Base-by-base conservation (phyloP, 2,113 vertebrate species). In the Campylorhamphus procurvoides region DNA sequence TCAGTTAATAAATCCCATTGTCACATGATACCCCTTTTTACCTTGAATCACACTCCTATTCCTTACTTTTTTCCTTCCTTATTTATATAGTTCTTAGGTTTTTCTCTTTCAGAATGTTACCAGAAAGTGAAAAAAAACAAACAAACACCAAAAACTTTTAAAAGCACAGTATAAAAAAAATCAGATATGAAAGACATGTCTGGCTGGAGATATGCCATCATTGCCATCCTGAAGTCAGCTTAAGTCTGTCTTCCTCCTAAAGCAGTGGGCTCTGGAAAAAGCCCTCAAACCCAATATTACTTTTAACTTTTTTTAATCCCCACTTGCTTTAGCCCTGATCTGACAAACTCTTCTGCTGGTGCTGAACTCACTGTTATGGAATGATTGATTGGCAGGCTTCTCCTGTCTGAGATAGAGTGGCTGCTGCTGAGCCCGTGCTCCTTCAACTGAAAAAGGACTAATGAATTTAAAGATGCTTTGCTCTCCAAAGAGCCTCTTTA, bases 291-390 rank as follows among this genome's bases (percentile, higher is more conserved):
- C 12, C 35, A 46, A 20, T 24, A 12, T 20, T 66, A n/a, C 81
- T 87, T 94, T 69, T 42, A 87, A 62, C 72, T 87, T 93, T 89
- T 50, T 81, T 78, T 24, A 93, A 85, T 89, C 62, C 53, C 11
- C n/a, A n/a, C 44, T 74, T 92, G 31, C 76, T 75, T 81, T 60
- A 75, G 68, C 40, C 35, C 8, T 52, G 56, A 55, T 71, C 64
- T 84, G 84, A 78, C 77, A 89, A 90, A 86, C 52, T 33, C 14
- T 83, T 96, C 59, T 87, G 49, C 58, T 60, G 44, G 66, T 58
- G 55, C 39, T 64, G 53, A 78, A 72, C 60, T 86, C 64, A 42
- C 37, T 71, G 2, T 80, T 71, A 74, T 3, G 49, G 83, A 46
- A 28, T 84, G 91, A 94, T 40, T 58, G 81, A 82, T 75, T 74